Percentiles rank a stretch among this genome's conserved stretches.
Conservation (phyloP, 2,797 vertebrate species). For the Brachymystax lenok region DNA sequence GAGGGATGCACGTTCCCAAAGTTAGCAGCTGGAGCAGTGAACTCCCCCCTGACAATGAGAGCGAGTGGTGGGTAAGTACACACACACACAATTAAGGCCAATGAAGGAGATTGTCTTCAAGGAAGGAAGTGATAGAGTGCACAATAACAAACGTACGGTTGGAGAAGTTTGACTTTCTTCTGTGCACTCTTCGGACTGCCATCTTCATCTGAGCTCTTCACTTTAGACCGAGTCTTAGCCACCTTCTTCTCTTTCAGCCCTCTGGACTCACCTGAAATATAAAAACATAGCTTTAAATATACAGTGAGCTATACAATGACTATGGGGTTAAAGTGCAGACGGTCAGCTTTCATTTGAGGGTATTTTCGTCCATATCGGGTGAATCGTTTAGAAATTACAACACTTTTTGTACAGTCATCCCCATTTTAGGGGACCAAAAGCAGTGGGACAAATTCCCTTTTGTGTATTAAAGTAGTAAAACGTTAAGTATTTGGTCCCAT, state of each 20-base stretch:
- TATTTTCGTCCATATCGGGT: too few species aligned
- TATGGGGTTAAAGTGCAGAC: too few species aligned
- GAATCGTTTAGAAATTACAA: too few species aligned
- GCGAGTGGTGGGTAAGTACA: background rate
- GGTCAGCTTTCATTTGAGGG: too few species aligned
- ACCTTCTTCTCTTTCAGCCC: slow-evolving; percentile 92
- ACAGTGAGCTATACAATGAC: background rate
- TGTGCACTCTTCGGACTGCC: slow-evolving; percentile 88
- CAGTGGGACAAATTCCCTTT: too few species aligned
- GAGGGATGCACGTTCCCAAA: slow-evolving; percentile 96
- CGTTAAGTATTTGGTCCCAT: too few species aligned
- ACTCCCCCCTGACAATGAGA: slow-evolving; percentile 83
- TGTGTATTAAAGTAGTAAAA: too few species aligned
- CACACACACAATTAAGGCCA: background rate
- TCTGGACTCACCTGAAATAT: slow-evolving; percentile 78
- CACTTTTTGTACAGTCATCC: too few species aligned
- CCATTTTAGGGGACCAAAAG: too few species aligned
- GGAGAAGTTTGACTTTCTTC: slow-evolving; percentile 91
- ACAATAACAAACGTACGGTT: slow-evolving; percentile 60
- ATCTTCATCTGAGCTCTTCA: slow-evolving; percentile 94
- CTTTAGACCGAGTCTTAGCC: slow-evolving; percentile 90
- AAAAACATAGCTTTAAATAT: slow-evolving; percentile 14
- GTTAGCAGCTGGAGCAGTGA: slow-evolving; percentile 86
- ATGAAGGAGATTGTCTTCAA: background rate
- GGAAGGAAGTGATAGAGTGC: background rate